Conservation (phyloP, 2,797 vertebrate species). For the Tokudaia tokunoshimensis region DNA sequence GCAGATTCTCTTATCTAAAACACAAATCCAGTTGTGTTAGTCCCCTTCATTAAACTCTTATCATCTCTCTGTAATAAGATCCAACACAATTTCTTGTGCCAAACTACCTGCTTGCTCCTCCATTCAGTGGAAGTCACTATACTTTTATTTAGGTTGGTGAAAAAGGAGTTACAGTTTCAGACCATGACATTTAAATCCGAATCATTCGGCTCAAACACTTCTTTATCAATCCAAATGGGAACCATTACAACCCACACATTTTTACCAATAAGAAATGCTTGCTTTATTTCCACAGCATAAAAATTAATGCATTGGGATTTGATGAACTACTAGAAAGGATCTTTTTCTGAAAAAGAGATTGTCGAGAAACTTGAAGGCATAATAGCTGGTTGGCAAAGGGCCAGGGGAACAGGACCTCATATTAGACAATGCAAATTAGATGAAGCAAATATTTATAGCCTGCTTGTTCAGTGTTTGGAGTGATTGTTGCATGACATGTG, state of each 20-base stretch:
- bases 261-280: background rate
- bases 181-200: background rate
- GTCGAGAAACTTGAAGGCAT: background rate
- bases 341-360: background rate
- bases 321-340: background rate
- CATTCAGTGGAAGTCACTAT: background rate
- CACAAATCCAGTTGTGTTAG: background rate
- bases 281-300: too few species aligned
- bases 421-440: background rate
- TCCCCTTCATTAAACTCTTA: background rate
- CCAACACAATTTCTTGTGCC: background rate
- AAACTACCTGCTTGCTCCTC: background rate
- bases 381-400: background rate
- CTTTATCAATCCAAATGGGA: background rate
- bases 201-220: background rate
- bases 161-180: background rate
- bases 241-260: background rate
- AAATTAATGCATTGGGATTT: background rate
- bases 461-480: background rate
- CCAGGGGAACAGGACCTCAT: background rate
- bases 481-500: background rate
- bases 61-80: background rate
- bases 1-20: background rate
- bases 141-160: background rate
- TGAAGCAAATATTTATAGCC: background rate